Evolutionary conservation across 1,140 invertebrate species (phyloP), one percentile per base, ranked within the genome.

Genomic region (Drosophila watanabei): DNA sequence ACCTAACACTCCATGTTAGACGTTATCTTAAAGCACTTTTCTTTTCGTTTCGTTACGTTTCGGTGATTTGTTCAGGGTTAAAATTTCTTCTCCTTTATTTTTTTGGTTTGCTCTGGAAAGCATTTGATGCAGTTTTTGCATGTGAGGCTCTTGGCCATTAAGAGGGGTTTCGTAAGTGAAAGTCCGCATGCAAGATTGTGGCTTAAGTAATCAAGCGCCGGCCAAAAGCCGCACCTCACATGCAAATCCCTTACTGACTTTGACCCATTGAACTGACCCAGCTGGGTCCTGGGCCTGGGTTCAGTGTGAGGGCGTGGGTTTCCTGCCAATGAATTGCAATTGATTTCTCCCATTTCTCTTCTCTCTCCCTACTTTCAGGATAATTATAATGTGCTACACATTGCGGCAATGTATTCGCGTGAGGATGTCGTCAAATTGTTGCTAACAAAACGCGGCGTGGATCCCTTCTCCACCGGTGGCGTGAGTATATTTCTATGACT

Each of bases 361-460:
- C 28, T 54, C 43, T 68, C 46, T 54, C 43, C 75, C 35, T 60
- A 51, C 81, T 8, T 92, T 69, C 94, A 99, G 98, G 98, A 99
- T 94, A 98, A 98, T 93, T 97, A 97, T 94, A 98, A 98, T 94
- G 97, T 97, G 32, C 94, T 99, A 30, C 98, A 99, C 94, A 97
- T 98, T 93, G 97, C 98, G 18, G 97, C 98, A 33, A 97, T 98
- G 95, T 97, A 98, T 93, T 98, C 97, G 24, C 95, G 98, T 84
- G 98, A 99, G 94, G 98, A 99, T 93, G 97, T 98, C 58, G 97
- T 99, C 90, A 98, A 98, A 91, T 94, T 98, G 33, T 94, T 99
- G 10, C 94, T 99, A 49, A 95, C 96, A 45, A 98, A 98, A 93
- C 96, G 97, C 93, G 98, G 97, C 16, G 96, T 99, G 5, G 98